Evolutionary conservation across 2,888 invertebrate species (phyloP).

Genomic region (Zootermopsis nevadensis): DNA sequence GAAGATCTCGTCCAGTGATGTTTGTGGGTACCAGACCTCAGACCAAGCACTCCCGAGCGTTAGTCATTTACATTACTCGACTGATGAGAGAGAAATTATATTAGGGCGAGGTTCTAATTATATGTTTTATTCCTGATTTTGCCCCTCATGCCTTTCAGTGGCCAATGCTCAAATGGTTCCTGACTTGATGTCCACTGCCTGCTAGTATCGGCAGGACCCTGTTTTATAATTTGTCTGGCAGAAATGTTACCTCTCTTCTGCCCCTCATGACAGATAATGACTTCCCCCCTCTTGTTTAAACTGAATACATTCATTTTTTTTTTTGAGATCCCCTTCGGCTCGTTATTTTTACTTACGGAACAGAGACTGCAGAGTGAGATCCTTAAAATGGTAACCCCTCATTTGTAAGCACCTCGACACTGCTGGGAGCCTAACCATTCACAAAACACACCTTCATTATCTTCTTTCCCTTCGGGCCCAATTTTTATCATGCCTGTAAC

Average conservation of each 20-base stretch:
- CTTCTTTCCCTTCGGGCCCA: neutral
- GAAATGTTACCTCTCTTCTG: neutral
- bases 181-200: no score
- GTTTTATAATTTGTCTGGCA: neutral
- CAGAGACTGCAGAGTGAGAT: neutral
- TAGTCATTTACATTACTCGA: no score
- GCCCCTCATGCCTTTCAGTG: neutral
- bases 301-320: slow-evolving; percentile 16
- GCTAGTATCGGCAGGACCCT: neutral
- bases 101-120: no score
- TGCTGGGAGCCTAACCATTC: slow-evolving; percentile 16
- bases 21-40: no score
- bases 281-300: neutral
- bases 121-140: no score
- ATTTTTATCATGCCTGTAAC: neutral
- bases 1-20: no score
- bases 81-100: no score
- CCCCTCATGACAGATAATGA: neutral
- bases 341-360: slow-evolving; percentile 9
- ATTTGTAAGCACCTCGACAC: slow-evolving; percentile 26
- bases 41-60: no score
- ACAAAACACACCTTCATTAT: slow-evolving; percentile 3
- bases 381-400: neutral
- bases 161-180: no score
- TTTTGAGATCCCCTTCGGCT: slow-evolving; percentile 9